phyloP scores from a whole-genome alignment of 2,888 invertebrate species.

The Mesorhabditis spiculigera region DNA sequence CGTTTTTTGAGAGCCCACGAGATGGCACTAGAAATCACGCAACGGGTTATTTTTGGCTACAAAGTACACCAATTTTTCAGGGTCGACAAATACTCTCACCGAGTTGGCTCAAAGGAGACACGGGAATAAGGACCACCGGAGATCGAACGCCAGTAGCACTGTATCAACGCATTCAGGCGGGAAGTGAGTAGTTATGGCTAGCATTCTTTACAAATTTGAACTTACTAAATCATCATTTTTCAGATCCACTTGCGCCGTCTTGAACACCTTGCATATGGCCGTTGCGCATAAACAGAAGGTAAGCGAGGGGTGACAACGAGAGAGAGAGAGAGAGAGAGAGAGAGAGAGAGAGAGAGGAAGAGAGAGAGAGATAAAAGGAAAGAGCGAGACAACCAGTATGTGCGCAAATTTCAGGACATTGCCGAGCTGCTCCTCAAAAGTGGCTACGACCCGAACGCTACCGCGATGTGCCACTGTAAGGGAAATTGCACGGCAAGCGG shows the following conservation, averaged over 20 bases:
- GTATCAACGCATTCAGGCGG: slow-evolving; percentile 56
- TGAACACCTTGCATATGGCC: slow-evolving; percentile 66
- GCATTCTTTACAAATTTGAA: too few species aligned
- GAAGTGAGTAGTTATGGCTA: slow-evolving; percentile 21
- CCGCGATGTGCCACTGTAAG: slow-evolving; percentile 60
- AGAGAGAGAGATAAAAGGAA: too few species aligned
- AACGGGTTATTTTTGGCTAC: background rate
- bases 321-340: too few species aligned
- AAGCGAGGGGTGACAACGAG: too few species aligned
- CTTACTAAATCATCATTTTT: slow-evolving; percentile 7
- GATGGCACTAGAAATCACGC: background rate
- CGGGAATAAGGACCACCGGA: slow-evolving; percentile 45
- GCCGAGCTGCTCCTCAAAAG: slow-evolving; percentile 63
- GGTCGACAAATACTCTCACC: slow-evolving; percentile 55
- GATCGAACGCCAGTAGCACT: slow-evolving; percentile 56
- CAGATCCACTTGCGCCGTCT: slow-evolving; percentile 50
- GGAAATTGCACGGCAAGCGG: slow-evolving; percentile 53
- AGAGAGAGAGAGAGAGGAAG: too few species aligned
- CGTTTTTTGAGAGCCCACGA: slow-evolving; percentile 5
- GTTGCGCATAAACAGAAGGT: slow-evolving; percentile 65
- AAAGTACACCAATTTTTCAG: slow-evolving; percentile 14
- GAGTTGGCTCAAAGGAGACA: slow-evolving; percentile 54
- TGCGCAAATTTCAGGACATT: too few species aligned
- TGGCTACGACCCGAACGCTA: slow-evolving; percentile 65
- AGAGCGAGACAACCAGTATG: too few species aligned